A percentile compares a stretch with the other conserved stretches of the same genome.
Evolutionary conservation across 2,113 vertebrate genomes (phyloP).

Genomic region (Passer domesticus): DNA sequence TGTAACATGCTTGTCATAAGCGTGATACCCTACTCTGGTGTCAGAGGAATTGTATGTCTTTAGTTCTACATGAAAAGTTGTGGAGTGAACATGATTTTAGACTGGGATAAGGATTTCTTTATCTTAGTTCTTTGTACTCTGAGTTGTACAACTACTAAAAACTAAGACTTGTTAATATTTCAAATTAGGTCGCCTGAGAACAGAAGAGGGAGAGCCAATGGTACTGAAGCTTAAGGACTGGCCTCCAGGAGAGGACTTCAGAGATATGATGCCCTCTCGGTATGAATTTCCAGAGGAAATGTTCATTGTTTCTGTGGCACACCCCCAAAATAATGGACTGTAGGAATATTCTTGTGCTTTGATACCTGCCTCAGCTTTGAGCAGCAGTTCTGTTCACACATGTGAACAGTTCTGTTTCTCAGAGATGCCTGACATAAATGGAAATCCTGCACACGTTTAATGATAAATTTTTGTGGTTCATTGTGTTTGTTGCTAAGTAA

Average conservation of each 20-base stretch:
- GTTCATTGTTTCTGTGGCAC: background rate
- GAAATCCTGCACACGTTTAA: background rate
- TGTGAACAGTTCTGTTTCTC: background rate
- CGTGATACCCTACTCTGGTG: background rate
- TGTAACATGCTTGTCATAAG: accelerated
- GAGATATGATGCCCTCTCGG: constrained; percentile 84
- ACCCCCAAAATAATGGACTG: background rate
- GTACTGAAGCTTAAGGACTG: constrained; percentile 83
- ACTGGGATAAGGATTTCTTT: background rate
- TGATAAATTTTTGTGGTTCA: background rate
- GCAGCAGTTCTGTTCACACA: background rate
- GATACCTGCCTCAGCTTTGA: background rate
- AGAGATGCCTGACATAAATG: background rate
- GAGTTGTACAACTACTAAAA: background rate
- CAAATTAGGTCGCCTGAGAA: constrained; percentile 75
- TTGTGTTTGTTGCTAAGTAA: background rate
- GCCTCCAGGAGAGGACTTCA: constrained; percentile 83
- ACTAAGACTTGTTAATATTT: background rate
- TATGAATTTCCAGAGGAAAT: background rate
- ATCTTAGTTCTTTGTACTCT: background rate
- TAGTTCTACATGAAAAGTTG: background rate
- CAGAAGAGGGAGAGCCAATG: constrained; percentile 78
- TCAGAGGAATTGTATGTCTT: background rate
- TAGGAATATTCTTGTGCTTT: accelerated
- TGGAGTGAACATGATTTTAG: background rate